These are phyloP conservation scores for Drosophila algonquin DNA, from an alignment of 2,888 invertebrate genomes.

Conservation along the genomic window DNA sequence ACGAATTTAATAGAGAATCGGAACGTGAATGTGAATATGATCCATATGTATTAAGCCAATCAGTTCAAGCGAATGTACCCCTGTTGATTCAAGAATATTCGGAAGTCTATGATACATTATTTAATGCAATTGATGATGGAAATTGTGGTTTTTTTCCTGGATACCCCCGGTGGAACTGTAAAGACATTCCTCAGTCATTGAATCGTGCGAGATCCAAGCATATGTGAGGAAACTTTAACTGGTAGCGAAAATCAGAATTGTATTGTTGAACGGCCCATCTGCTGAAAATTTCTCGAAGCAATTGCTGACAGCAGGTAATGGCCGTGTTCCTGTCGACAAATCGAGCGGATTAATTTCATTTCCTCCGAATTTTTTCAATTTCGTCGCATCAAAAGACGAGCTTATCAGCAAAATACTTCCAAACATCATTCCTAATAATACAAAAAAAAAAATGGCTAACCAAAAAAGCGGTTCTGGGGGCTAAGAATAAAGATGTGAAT, in stretches of 20 bases:
- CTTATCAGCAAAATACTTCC: too few relatives aligned
- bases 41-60: too few relatives aligned
- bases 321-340: neutral
- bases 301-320: constrained; percentile 1
- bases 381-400: neutral
- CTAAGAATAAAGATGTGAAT: constrained; percentile 6
- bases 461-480: neutral
- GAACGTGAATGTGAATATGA: constrained; percentile 39
- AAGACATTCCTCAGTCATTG: too few relatives aligned
- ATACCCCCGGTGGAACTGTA: too few relatives aligned
- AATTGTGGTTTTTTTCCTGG: too few relatives aligned
- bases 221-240: too few relatives aligned
- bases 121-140: too few relatives aligned
- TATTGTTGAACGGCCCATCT: neutral
- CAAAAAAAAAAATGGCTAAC: neutral
- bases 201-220: too few relatives aligned
- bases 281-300: neutral
- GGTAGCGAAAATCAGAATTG: neutral
- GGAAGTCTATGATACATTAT: too few relatives aligned
- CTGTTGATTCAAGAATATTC: too few relatives aligned
- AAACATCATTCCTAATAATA: constrained; percentile 3
- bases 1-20: constrained; percentile 50
- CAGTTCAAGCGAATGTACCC: too few relatives aligned
- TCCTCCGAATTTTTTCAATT: constrained; percentile 3
- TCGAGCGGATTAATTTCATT: neutral